Percentiles rank a stretch among this genome's conserved stretches.
These are phyloP conservation scores for Corydoras sp. DNA, from an alignment of 2,113 vertebrate genomes.

Conservation along the genomic window DNA sequence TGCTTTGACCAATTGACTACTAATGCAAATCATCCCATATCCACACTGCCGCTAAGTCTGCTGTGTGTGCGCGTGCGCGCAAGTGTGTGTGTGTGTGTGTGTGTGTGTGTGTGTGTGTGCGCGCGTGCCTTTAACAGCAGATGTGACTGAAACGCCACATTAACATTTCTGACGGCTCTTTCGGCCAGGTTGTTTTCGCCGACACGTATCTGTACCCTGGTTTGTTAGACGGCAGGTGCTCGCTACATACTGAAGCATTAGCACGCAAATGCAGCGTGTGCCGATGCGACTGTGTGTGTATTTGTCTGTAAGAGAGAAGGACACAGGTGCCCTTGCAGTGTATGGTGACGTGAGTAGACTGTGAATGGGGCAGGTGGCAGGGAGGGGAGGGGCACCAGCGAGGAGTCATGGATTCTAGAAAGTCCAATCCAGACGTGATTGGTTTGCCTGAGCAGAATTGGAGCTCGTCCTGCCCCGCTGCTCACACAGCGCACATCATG, in stretches of 20 bases:
- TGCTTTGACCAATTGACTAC: constrained; percentile 52
- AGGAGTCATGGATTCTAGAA: constrained; percentile 46
- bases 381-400: constrained; percentile 52
- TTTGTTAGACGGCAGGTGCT: constrained; percentile 35
- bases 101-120: constrained; percentile 17
- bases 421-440: constrained; percentile 49
- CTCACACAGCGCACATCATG: constrained; percentile 19
- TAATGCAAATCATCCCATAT: constrained; percentile 47
- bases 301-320: constrained; percentile 59
- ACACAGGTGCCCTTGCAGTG: constrained; percentile 76
- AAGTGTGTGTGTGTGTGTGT: constrained; percentile 10
- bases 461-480: constrained; percentile 29
- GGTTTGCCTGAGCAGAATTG: constrained; percentile 41
- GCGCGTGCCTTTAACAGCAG: constrained; percentile 42
- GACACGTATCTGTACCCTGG: constrained; percentile 38
- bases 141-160: constrained; percentile 59
- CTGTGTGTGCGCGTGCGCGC: constrained; percentile 42
- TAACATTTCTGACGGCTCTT: constrained; percentile 64
- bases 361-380: constrained; percentile 75
- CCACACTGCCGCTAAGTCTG: constrained; percentile 49
- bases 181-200: constrained; percentile 62
- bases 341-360: constrained; percentile 73
- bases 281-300: constrained; percentile 12
- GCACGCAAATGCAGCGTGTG: constrained; percentile 28
- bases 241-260: constrained; percentile 21